A percentile compares a stretch with the other conserved stretches of the same genome.
Conservation (phyloP, 2,113 vertebrate species). For the Otus sunia region DNA sequence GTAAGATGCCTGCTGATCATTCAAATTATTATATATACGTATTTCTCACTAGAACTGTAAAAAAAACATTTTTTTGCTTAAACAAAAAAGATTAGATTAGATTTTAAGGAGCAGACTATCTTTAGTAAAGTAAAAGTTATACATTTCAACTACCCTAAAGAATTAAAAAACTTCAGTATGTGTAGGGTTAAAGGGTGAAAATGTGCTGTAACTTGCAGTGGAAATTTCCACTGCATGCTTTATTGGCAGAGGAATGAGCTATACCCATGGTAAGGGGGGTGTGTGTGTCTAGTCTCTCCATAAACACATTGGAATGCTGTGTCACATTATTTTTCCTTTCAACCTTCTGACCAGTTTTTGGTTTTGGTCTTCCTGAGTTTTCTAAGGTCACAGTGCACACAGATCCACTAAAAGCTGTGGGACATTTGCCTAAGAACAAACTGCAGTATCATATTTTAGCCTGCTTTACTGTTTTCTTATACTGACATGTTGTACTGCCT, state of each 20-base stretch:
- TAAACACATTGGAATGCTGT: constrained; percentile 49
- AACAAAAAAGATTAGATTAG: background rate
- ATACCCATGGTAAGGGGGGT: background rate
- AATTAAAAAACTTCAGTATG: constrained; percentile 44
- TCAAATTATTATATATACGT: background rate
- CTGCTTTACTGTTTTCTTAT: background rate
- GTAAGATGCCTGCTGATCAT: background rate
- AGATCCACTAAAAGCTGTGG: background rate
- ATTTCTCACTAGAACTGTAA: background rate
- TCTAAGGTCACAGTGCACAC: background rate
- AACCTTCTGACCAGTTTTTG: background rate
- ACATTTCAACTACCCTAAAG: constrained; percentile 44
- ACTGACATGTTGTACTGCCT: background rate
- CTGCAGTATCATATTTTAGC: background rate
- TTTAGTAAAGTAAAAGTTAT: constrained; percentile 41
- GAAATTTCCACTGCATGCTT: constrained; percentile 73
- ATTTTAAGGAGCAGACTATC: background rate
- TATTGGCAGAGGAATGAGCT: constrained; percentile 49
- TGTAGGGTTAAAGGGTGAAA: constrained; percentile 61
- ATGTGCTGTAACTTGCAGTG: constrained; percentile 57
- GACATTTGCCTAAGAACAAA: background rate
- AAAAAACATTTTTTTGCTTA: background rate
- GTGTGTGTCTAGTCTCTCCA: constrained; percentile 14
- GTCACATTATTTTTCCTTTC: constrained; percentile 22
- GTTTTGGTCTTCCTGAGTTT: background rate